Conservation (phyloP, 1,140 invertebrate genomes). For the Delia radicum region DNA sequence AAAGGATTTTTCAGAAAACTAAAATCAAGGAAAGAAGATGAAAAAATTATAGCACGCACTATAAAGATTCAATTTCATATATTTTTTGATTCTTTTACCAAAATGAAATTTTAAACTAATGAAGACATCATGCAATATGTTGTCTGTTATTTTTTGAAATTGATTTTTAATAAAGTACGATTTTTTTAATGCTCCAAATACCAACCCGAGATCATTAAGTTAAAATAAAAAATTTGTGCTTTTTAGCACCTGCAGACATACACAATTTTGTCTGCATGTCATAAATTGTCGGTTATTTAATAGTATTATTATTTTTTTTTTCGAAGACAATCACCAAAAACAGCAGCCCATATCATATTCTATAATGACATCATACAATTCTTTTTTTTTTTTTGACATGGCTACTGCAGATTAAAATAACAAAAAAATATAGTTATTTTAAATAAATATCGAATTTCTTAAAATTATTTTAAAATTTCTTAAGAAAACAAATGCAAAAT, state of each 20-base stretch:
- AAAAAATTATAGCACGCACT: neutral
- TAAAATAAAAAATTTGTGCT: neutral
- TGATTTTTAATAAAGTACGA: conserved; percentile 4
- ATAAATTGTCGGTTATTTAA: neutral
- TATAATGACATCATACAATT: neutral
- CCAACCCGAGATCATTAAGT: neutral
- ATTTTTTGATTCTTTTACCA: too few relatives aligned
- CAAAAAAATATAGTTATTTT: neutral
- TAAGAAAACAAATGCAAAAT: too few relatives aligned
- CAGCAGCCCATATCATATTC: conserved; percentile 5
- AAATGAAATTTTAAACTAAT: neutral
- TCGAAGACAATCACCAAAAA: neutral
- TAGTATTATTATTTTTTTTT: too few relatives aligned
- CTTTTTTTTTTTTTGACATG: neutral
- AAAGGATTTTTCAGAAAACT: neutral
- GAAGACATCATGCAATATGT: conserved; percentile 20
- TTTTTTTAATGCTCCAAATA: neutral
- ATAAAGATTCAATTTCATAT: neutral
- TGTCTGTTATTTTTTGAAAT: neutral
- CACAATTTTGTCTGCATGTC: conserved; percentile 21
- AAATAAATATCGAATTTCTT: neutral
- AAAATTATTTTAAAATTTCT: neutral
- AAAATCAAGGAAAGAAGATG: neutral
- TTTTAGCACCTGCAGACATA: conserved; percentile 17
- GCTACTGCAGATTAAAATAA: neutral